Evolutionary conservation across 1,140 invertebrate species (phyloP).

Genomic region (Gerris buenoi): DNA sequence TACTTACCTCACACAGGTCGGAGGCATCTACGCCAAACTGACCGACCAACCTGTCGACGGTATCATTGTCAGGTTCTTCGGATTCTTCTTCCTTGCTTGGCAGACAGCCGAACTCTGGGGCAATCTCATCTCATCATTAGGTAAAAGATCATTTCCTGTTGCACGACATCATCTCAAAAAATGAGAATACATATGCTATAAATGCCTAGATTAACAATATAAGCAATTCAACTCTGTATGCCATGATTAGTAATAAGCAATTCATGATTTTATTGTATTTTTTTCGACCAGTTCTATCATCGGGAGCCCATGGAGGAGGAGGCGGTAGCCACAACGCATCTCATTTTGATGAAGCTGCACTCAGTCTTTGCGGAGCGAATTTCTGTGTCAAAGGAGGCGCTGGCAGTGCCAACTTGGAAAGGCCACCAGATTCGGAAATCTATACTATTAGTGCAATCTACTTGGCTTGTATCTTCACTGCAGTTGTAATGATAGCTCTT

Average conservation of each 20-base stretch:
- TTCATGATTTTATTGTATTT: no score
- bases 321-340: constrained; percentile 30
- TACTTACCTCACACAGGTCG: constrained; percentile 84
- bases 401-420: constrained; percentile 48
- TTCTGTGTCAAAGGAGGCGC: constrained; percentile 49
- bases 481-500: constrained; percentile 67
- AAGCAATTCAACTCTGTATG: no score
- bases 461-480: constrained; percentile 65
- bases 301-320: constrained; percentile 48
- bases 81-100: constrained; percentile 95
- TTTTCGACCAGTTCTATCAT: constrained; percentile 48
- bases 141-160: no score
- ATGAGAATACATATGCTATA: no score
- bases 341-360: constrained; percentile 35
- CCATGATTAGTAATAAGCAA: no score
- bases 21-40: constrained; percentile 72
- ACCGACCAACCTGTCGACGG: constrained; percentile 74
- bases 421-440: constrained; percentile 67
- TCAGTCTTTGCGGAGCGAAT: constrained; percentile 60
- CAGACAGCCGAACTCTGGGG: constrained; percentile 90
- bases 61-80: constrained; percentile 88
- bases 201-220: no score
- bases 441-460: constrained; percentile 80
- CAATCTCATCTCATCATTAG: constrained; percentile 87
- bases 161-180: no score